Percentiles rank a stretch among this genome's conserved stretches.
These are phyloP conservation scores for Eugnorisma glareosa DNA, from an alignment of 2,888 invertebrate genomes.

Conservation along the genomic window DNA sequence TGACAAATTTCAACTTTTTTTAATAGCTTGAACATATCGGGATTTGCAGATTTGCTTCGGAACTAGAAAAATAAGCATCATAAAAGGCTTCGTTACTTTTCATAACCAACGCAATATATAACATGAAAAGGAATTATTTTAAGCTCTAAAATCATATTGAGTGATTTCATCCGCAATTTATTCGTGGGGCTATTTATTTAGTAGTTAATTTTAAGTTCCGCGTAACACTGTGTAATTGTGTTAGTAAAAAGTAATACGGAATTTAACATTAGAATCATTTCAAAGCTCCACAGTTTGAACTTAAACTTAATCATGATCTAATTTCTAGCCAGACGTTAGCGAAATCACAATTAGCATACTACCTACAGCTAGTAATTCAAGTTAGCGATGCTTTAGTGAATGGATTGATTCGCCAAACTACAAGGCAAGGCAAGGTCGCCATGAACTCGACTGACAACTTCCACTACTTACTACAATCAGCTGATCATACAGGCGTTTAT, in stretches of 20 bases:
- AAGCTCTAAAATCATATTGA: neutral
- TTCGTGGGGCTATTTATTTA: neutral
- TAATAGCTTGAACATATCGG: neutral
- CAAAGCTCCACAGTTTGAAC: neutral
- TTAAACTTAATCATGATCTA: neutral
- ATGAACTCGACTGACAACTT: conserved; percentile 66
- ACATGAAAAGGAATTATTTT: neutral
- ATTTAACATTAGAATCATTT: neutral
- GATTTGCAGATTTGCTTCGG: neutral
- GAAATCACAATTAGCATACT: conserved; percentile 35
- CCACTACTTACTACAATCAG: conserved; percentile 74
- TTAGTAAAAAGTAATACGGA: neutral
- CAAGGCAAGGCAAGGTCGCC: conserved; percentile 56
- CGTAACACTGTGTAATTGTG: neutral
- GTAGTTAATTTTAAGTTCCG: neutral
- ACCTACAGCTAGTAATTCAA: conserved; percentile 23
- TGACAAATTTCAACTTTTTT: neutral
- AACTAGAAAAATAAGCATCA: neutral
- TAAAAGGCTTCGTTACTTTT: neutral
- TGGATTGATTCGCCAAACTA: conserved; percentile 54
- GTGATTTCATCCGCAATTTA: no score
- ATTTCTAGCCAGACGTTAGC: conserved; percentile 1
- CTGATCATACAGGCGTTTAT: conserved; percentile 66
- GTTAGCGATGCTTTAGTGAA: conserved; percentile 55
- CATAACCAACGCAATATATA: neutral